phyloP scores from a whole-genome alignment of 2,888 invertebrate genomes.

The Sinotaia quadrata region DNA sequence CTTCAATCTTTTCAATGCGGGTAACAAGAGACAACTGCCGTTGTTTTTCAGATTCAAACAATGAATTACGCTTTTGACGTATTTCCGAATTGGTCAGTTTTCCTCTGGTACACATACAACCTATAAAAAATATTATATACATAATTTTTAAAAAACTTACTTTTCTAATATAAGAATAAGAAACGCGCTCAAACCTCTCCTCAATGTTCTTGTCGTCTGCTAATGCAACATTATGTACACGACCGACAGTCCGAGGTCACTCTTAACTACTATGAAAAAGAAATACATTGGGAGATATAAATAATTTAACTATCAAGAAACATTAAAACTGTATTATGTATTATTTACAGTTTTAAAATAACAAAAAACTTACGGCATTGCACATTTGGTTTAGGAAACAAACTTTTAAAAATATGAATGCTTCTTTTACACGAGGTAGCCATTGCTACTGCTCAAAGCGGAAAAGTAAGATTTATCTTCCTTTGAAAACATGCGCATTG shows the following conservation, averaged over 20 bases:
- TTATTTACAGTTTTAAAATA: too few relatives aligned
- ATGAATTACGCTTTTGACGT: conserved; percentile 59
- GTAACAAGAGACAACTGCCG: conserved; percentile 83
- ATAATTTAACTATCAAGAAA: too few relatives aligned
- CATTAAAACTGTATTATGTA: too few relatives aligned
- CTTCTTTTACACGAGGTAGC: conserved; percentile 9
- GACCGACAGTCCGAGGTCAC: too few relatives aligned
- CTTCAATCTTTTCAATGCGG: conserved; percentile 91
- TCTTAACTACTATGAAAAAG: too few relatives aligned
- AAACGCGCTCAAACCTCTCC: too few relatives aligned
- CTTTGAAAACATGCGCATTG: conserved; percentile 30
- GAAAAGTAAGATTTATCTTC: not conserved
- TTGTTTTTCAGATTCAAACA: conserved; percentile 85
- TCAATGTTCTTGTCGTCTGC: too few relatives aligned
- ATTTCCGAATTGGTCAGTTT: conserved; percentile 64
- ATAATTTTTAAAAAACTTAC: too few relatives aligned
- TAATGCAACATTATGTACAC: too few relatives aligned
- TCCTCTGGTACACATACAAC: conserved; percentile 34
- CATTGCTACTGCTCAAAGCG: conserved; percentile 5
- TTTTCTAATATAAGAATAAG: too few relatives aligned
- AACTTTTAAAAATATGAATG: not conserved
- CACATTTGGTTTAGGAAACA: not conserved
- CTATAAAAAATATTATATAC: conserved; percentile 37
- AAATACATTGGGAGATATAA: too few relatives aligned
- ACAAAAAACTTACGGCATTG: conserved; percentile 5